Base-by-base conservation (phyloP, 2,888 invertebrate species). In the Nephrocerus scutellatus region DNA sequence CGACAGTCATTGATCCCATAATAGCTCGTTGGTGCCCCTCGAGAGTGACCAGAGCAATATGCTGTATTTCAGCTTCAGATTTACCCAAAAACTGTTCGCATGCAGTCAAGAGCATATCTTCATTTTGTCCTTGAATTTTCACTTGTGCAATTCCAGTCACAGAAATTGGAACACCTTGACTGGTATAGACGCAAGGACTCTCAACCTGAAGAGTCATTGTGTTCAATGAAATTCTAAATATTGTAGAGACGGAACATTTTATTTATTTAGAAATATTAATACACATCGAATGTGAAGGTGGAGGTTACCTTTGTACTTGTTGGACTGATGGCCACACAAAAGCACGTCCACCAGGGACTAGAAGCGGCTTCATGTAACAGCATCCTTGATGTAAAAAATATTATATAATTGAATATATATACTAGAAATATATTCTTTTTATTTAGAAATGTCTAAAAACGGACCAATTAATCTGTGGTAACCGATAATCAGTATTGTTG, bases 131-230 rank as follows among this genome's bases (percentile, higher is more conserved):
- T 62, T 82, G 81, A 45, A 82, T 79, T 65, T 81, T 81, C 69
- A 92, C 93, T 80, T 96, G 95, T 36, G 96, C 96, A 55, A 96
- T 93, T 48, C 95, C 95, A 21, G 93, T 95, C 22, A 96, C 95
- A 16, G 93, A 92, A 64, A 96, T 92, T 14, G 95, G 92, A 18
- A 96, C 95, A 38, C 95, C 95, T 70, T 93, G 91, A 59, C 88
- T 87, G 28, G 95, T 95, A 68, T 95, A 95, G 6, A 96, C 95
- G 36, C 89, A 90, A 7, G 91, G 90, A 55, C 91, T 91, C 66
- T 93, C 91, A 38, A 96, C 93, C 69, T 90, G 88, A 36, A 96
- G 76, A 3, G 95, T 96, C 92, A 96, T 95, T 2, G 95, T 95
- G 69, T 95, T 96, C 53, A 96, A 74, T 6, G 92, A 92, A 63